Percentiles rank a stretch among this genome's conserved stretches.
Conservation (phyloP, 1,140 invertebrate genomes). For the Pseudomyrmex cubaensis region DNA sequence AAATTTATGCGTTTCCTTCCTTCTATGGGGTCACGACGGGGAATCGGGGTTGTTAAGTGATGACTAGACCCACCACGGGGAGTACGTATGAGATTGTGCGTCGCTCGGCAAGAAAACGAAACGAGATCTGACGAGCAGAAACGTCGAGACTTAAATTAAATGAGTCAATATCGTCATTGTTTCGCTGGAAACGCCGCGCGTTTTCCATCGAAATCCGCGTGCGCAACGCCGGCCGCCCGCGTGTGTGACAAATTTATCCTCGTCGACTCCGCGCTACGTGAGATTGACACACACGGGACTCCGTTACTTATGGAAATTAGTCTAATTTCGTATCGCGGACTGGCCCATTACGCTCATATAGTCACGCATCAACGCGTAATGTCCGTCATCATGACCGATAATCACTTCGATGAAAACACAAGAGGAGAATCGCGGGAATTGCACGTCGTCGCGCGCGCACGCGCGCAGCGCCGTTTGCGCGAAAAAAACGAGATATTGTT, state of each 20-base stretch:
- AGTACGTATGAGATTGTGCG: conserved; percentile 56
- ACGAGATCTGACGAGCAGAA: background rate
- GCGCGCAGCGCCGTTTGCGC: conserved; percentile 1
- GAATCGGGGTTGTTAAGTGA: conserved; percentile 66
- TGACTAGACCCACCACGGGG: conserved; percentile 66
- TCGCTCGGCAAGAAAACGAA: conserved; percentile 38
- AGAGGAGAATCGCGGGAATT: conserved; percentile 62
- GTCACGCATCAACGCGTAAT: conserved; percentile 62
- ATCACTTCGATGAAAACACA: conserved; percentile 66
- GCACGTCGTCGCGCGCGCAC: conserved; percentile 10
- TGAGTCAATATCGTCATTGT: conserved; percentile 73
- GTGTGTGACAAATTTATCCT: conserved; percentile 61
- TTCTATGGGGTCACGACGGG: conserved; percentile 7
- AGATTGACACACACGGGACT: conserved; percentile 40
- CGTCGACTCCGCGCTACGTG: conserved; percentile 18
- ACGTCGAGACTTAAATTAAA: conserved; percentile 60
- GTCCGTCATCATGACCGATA: conserved; percentile 47
- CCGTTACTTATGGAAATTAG: conserved; percentile 68
- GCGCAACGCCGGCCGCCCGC: background rate
- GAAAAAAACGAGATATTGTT: conserved; percentile 46
- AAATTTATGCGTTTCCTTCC: conserved; percentile 42
- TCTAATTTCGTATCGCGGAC: conserved; percentile 57
- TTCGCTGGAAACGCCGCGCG: conserved; percentile 62
- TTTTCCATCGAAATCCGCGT: conserved; percentile 66
- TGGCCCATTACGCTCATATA: conserved; percentile 41